A percentile compares a stretch with the other conserved stretches of the same genome.
These are phyloP conservation scores for Xanthorhoe spadicearia DNA, from an alignment of 2,888 invertebrate genomes.

Conservation along the genomic window DNA sequence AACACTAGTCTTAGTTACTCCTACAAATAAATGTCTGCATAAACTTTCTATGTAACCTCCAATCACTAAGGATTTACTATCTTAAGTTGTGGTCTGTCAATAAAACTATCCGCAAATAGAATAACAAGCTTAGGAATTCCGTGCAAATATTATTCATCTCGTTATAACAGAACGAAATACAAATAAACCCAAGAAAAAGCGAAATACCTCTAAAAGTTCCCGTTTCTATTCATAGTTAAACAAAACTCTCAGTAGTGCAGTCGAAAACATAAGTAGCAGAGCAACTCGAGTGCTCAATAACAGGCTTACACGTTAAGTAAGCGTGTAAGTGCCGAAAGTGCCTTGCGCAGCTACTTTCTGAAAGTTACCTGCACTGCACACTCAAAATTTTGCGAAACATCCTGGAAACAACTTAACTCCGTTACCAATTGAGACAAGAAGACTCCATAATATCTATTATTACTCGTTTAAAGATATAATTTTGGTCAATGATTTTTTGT, in stretches of 20 bases:
- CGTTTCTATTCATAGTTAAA: constrained; percentile 33
- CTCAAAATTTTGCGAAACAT: too few species aligned
- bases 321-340: neutral
- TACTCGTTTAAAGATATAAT: too few species aligned
- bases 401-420: too few species aligned
- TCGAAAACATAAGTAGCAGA: neutral
- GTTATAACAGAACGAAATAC: constrained; percentile 34
- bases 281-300: constrained; percentile 8
- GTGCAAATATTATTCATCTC: constrained; percentile 34
- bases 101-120: constrained; percentile 33
- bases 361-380: too few species aligned
- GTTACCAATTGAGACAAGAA: too few species aligned
- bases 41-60: neutral
- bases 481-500: too few species aligned
- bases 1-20: too few species aligned
- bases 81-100: constrained; percentile 1
- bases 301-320: constrained; percentile 1
- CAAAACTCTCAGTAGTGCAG: constrained; percentile 21
- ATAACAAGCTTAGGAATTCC: constrained; percentile 24
- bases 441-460: too few species aligned
- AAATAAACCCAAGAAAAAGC: constrained; percentile 36
- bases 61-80: neutral
- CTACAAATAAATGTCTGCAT: too few species aligned
- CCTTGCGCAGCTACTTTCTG: neutral
- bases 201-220: constrained; percentile 20